A percentile compares a stretch with the other conserved stretches of the same genome.
Evolutionary conservation across 1,140 invertebrate genomes (phyloP).

Genomic region (Drosophila biarmipes): DNA sequence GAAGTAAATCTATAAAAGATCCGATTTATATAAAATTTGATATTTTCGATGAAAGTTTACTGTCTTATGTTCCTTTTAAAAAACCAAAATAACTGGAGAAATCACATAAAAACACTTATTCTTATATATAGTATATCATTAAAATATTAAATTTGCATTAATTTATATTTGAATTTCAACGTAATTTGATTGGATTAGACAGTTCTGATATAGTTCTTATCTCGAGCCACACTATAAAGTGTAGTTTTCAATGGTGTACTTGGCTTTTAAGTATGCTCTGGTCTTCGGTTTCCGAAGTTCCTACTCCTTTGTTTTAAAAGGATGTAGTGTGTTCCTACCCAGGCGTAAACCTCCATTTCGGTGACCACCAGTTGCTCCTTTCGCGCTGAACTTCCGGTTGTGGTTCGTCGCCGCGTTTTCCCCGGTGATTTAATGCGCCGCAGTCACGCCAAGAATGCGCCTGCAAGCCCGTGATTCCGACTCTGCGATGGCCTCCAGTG

Average conservation of each 20-base stretch:
- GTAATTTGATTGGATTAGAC: neutral
- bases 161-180: too few species aligned
- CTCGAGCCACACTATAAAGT: too few species aligned
- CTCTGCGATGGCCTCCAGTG: constrained; percentile 12
- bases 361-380: constrained; percentile 66
- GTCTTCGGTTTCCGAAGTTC: neutral
- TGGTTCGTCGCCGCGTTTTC: constrained; percentile 57
- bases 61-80: too few species aligned
- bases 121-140: too few species aligned
- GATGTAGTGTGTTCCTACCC: constrained; percentile 47
- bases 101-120: too few species aligned
- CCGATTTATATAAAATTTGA: too few species aligned
- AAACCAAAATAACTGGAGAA: too few species aligned
- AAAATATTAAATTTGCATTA: too few species aligned
- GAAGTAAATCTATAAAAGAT: too few species aligned
- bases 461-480: constrained; percentile 4
- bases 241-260: too few species aligned
- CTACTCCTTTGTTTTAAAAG: neutral
- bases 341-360: constrained; percentile 62
- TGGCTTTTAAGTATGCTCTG: neutral
- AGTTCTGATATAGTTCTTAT: too few species aligned
- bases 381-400: constrained; percentile 70
- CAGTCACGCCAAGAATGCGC: constrained; percentile 69
- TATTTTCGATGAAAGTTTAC: too few species aligned
- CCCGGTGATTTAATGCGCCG: constrained; percentile 74